Base-by-base conservation (phyloP, 2,888 invertebrate genomes). In the Zonitis immaculata region DNA sequence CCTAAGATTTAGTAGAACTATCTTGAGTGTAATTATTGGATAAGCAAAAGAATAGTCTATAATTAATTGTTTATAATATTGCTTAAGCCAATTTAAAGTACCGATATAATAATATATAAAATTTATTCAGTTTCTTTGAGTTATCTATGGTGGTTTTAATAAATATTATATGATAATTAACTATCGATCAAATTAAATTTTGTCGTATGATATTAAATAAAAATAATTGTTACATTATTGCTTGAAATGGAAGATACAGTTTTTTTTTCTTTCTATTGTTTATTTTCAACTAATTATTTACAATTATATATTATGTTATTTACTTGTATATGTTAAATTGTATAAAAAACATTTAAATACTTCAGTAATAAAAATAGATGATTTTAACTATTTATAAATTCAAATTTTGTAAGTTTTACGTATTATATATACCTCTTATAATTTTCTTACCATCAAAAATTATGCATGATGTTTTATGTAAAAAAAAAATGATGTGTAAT, bases 391-490 rank as follows among this genome's bases (percentile, higher is more conserved):
- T 35, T 35, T 35, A 20, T 39, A 39, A 39, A 39, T 39, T 39
- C 39, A 6, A 9, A 39, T 20, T 11, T 47, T 47, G 42, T 47
- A 26, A 44, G 27, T 44, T 51, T n/a, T 27, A 30, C 43, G 26
- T 14, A 49, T 42, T 44, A 26, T 44, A n/a, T n/a, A n/a, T 5
- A 42, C n/a, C 8, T 64, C 64, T 66, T 63, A 61, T n/a, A n/a
- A n/a, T 64, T 63, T 65, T 63, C 64, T 54, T 66, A 63, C 65
- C 61, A 60, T 59, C 65, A 63, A 63, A 60, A 59, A 54, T 65
- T 39, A 57, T 66, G 66, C 67, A 68, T 66, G 66, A 61, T 60
- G 58, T 57, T 58, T 60, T 61, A 59, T 66, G 66, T 66, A 63
- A 59, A 64, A 57, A 60, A 63, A 59, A n/a, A n/a, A 60, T 53